phyloP scores from a whole-genome alignment of 2,888 invertebrate genomes.

The Eristalinus sepulchralis region DNA sequence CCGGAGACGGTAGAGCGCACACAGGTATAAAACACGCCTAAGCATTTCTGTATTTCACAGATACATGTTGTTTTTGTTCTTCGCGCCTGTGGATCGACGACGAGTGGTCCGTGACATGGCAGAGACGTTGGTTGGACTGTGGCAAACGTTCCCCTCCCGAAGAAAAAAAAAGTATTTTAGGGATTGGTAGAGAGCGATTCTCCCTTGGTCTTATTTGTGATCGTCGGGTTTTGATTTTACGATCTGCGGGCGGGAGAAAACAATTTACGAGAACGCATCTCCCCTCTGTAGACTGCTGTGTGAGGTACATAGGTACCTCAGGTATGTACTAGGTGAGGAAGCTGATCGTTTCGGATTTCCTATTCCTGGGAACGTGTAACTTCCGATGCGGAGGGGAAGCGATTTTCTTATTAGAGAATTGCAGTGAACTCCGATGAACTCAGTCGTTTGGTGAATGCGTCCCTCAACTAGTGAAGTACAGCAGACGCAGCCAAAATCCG shows the following conservation, averaged over 20 bases:
- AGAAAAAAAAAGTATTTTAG: constrained; percentile 19
- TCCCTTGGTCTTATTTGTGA: constrained; percentile 10
- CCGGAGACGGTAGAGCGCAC: constrained; percentile 37
- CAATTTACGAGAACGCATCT: neutral
- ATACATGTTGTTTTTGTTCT: neutral
- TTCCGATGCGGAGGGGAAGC: constrained; percentile 38
- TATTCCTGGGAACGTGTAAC: constrained; percentile 14
- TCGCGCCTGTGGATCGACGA: constrained; percentile 32
- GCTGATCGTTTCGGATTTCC: constrained; percentile 45
- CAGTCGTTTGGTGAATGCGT: neutral
- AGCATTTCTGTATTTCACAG: constrained; percentile 32
- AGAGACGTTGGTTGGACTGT: constrained; percentile 29
- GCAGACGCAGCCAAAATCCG: neutral
- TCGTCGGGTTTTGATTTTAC: constrained; percentile 20
- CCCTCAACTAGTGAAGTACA: neutral
- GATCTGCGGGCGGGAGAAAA: constrained; percentile 10
- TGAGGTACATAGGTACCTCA: neutral
- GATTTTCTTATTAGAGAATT: constrained; percentile 30
- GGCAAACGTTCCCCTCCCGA: constrained; percentile 46
- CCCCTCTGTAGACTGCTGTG: neutral
- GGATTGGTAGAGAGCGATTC: constrained; percentile 54
- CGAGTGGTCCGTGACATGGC: constrained; percentile 44
- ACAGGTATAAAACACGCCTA: constrained; percentile 19
- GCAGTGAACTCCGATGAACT: constrained; percentile 15
- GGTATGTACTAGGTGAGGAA: constrained; percentile 41